These are phyloP conservation scores for Neomonachus schauinslandi DNA, from an alignment of 2,113 vertebrate species.

Conservation along the genomic window DNA sequence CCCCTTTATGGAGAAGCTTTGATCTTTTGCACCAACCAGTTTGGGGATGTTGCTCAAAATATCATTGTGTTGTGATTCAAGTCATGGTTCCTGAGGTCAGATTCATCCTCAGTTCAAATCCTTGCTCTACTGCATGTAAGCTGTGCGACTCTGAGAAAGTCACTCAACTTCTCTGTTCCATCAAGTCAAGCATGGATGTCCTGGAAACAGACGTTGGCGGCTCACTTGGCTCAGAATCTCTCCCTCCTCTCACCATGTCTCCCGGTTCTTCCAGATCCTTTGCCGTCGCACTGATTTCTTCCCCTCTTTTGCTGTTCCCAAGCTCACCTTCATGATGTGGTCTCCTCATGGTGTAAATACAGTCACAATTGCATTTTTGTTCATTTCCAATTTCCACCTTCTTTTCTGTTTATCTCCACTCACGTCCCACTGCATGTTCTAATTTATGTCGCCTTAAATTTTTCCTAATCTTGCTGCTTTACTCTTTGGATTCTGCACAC, in stretches of 20 bases:
- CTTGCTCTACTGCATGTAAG: background rate
- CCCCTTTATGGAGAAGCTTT: background rate
- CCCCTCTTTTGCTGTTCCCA: background rate
- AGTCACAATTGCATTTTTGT: background rate
- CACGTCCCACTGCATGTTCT: too few species aligned
- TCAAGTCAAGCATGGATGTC: background rate
- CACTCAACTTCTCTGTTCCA: background rate
- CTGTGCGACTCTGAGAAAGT: background rate
- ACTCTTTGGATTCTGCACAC: too few species aligned
- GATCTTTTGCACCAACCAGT: background rate
- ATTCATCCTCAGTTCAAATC: background rate
- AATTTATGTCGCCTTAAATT: background rate
- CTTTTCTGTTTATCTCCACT: background rate
- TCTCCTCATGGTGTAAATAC: too few species aligned
- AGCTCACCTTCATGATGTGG: too few species aligned
- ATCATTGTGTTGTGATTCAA: background rate
- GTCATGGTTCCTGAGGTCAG: too few species aligned
- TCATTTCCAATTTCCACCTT: background rate
- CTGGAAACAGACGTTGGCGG: too few species aligned
- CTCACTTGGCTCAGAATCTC: background rate
- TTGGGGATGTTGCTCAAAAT: background rate
- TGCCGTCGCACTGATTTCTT: too few species aligned
- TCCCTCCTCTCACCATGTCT: accelerated
- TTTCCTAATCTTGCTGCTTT: background rate
- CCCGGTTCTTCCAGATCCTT: too few species aligned